Percentiles rank a stretch among this genome's conserved stretches.
phyloP scores from a whole-genome alignment of 2,113 vertebrate species.

The Proteles cristata region DNA sequence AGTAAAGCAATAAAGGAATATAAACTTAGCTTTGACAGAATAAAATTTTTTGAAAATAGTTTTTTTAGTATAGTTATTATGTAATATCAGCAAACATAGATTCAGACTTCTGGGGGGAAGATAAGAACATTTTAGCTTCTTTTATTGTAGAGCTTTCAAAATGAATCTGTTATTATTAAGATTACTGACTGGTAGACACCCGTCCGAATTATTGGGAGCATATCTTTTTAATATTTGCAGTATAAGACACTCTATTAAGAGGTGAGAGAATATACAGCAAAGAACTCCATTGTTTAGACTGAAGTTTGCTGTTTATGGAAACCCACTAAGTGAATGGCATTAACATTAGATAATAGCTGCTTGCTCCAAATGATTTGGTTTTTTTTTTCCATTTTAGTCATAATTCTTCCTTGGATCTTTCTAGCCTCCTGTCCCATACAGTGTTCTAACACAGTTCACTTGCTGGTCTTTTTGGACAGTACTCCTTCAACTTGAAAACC shows the following conservation, averaged over 20 bases:
- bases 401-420: not conserved
- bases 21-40: conserved; percentile 40
- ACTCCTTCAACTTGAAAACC: not conserved
- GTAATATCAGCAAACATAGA: not conserved
- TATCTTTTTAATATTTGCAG: not conserved
- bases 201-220: not conserved
- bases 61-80: not conserved
- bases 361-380: not conserved
- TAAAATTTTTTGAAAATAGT: not conserved
- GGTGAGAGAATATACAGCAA: not conserved
- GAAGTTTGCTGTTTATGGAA: not conserved
- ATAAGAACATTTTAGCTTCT: not conserved
- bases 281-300: not conserved
- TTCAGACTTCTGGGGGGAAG: not conserved
- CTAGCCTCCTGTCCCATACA: not conserved
- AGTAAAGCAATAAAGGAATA: not conserved
- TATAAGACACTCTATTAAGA: not conserved
- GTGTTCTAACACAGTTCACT: not conserved
- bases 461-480: not conserved
- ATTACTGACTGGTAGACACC: not conserved
- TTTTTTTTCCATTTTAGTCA: not conserved
- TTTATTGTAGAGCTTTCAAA: conserved; percentile 4
- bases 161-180: not conserved
- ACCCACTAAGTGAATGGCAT: not conserved
- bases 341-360: not conserved